Percentiles rank a stretch among this genome's conserved stretches.
Evolutionary conservation across 2,797 vertebrate genomes (phyloP).

Genomic region (Erethizon dorsatum): DNA sequence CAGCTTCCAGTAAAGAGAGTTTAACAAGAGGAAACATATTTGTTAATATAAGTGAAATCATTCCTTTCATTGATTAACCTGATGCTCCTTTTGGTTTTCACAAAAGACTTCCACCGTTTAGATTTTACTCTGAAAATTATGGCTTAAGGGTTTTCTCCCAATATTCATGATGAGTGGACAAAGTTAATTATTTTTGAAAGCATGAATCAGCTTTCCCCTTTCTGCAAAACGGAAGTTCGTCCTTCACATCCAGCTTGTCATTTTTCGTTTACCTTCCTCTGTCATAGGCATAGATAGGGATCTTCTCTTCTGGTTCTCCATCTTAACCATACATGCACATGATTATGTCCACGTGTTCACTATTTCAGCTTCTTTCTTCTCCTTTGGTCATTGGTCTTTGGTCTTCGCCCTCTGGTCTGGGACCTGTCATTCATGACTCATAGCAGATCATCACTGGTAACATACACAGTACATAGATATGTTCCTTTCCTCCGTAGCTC

Average conservation of each 20-base stretch:
- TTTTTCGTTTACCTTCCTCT: not conserved
- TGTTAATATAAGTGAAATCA: not conserved
- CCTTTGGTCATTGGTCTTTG: not conserved
- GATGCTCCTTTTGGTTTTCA: constrained; percentile 31
- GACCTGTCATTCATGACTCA: not conserved
- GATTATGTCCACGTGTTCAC: not conserved
- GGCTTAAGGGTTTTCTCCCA: constrained; percentile 13
- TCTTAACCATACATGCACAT: not conserved
- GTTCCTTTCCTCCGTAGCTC: not conserved
- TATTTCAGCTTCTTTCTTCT: too few species aligned
- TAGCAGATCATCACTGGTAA: not conserved
- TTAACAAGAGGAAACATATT: not conserved
- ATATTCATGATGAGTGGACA: not conserved
- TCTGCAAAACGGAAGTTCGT: not conserved
- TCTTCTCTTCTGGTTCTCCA: not conserved
- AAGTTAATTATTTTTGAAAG: constrained; percentile 50
- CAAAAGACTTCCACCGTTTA: not conserved
- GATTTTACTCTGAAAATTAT: constrained; percentile 30
- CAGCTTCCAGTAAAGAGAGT: not conserved
- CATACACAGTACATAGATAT: not conserved
- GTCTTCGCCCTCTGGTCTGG: not conserved
- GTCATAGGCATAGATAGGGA: not conserved
- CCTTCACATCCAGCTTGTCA: not conserved
- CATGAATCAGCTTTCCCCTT: not conserved
- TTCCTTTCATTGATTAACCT: constrained; percentile 32